Evolutionary conservation across 2,797 vertebrate species (phyloP), one percentile per base, ranked within the genome.

Genomic region (Alfaro cultratus): DNA sequence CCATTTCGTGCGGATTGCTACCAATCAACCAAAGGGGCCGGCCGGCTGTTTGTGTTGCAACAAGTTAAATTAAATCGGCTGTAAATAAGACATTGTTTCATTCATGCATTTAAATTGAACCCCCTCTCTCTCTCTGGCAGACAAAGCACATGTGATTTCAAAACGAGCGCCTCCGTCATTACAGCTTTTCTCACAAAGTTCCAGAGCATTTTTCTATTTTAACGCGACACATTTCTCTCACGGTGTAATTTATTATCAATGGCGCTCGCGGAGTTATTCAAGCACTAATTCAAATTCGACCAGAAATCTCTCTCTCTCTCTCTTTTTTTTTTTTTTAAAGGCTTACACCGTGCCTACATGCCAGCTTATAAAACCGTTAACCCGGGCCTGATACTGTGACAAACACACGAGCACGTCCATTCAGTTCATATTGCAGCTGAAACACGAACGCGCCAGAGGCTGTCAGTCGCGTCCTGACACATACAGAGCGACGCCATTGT

Each of bases 401-500:
- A 80, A 80, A 83, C 75, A 77, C 49, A 49, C 78, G 75, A 39
- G 3, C 21, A 70, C 76, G 60, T 82, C 74, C 78, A 62, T 77
- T 86, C 79, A 84, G 80, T 79, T 64, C 26, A 23, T 23, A 21
- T 5, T 34, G 9, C 5, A 9, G 82, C 74, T n/a, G 13, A 23
- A 71, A 68, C 77, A 18, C 47, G 72, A 74, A 43, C 6, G 68
- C 3, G 43, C 71, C 76, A 39, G n/a, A 80, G 18, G 39, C 76
- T 73, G 75, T 51, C 77, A 79, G 76, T 67, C 73, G 57, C n/a
- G 75, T 80, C 83, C 85, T 84, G 82, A 84, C 85, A 91, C 85
- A 90, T 86, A 75, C 85, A 89, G 46, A 84, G 67, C 68, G 88
- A 82, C 90, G 91, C 94, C 94, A 95, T 94, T 94, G 91, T 94